phyloP scores from a whole-genome alignment of 1,140 invertebrate genomes.

The Harpegnathos saltator region DNA sequence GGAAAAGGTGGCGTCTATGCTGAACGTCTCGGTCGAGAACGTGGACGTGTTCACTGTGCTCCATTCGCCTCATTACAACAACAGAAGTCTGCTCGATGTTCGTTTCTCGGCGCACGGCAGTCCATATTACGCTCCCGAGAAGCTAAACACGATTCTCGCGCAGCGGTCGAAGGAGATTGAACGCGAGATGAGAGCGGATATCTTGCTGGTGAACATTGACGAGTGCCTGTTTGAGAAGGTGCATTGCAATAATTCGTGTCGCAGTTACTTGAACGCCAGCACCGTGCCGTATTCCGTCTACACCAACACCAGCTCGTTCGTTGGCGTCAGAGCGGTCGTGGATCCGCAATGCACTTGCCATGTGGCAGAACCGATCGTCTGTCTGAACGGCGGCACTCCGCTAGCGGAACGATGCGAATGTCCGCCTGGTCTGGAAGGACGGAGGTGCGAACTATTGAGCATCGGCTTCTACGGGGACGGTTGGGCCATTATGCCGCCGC shows the following conservation, averaged over 20 bases:
- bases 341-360: constrained; percentile 91
- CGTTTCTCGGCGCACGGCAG: constrained; percentile 96
- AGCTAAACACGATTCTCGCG: constrained; percentile 92
- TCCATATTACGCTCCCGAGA: constrained; percentile 95
- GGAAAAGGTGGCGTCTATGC: constrained; percentile 89
- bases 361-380: constrained; percentile 85
- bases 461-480: constrained; percentile 95
- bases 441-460: constrained; percentile 94
- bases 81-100: constrained; percentile 90
- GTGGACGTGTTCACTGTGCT: constrained; percentile 97
- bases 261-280: constrained; percentile 90
- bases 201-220: constrained; percentile 95
- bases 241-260: constrained; percentile 91
- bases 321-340: constrained; percentile 93
- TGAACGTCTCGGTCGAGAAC: constrained; percentile 92
- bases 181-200: constrained; percentile 89
- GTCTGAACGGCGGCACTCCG: constrained; percentile 91
- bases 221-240: constrained; percentile 92
- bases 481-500: constrained; percentile 94
- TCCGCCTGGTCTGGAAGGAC: constrained; percentile 91
- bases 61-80: constrained; percentile 88
- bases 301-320: constrained; percentile 95
- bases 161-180: constrained; percentile 90
- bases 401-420: constrained; percentile 89
- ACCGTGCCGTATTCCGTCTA: constrained; percentile 92